phyloP scores from a whole-genome alignment of 2,888 invertebrate species.

The Xiphydria camelus region DNA sequence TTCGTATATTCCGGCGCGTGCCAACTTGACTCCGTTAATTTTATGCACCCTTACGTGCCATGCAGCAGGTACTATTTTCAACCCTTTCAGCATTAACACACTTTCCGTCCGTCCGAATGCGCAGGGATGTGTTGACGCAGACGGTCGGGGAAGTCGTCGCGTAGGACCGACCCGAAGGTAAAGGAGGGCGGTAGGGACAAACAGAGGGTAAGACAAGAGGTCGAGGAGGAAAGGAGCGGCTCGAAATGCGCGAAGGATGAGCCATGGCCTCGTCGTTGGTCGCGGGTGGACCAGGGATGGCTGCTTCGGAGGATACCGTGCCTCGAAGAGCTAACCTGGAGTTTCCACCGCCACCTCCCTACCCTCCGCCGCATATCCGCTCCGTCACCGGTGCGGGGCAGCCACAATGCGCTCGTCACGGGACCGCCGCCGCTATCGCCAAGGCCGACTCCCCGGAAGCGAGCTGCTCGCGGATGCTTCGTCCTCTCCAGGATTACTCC shows the following conservation, averaged over 20 bases:
- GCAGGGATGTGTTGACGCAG: too few relatives aligned
- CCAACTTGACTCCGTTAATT: too few relatives aligned
- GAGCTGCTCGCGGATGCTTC: constrained; percentile 8
- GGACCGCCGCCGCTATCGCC: constrained; percentile 54
- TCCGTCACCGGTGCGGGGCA: constrained; percentile 36
- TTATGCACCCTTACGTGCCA: too few relatives aligned
- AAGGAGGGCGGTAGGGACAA: neutral
- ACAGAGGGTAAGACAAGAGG: neutral
- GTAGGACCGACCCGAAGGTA: too few relatives aligned
- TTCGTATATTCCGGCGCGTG: too few relatives aligned
- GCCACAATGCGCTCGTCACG: constrained; percentile 39
- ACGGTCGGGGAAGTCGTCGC: too few relatives aligned
- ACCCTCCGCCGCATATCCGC: constrained; percentile 63
- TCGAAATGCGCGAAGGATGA: constrained; percentile 24
- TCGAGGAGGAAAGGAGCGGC: constrained; percentile 4
- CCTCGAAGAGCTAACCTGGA: constrained; percentile 62
- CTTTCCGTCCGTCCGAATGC: too few relatives aligned
- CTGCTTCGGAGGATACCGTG: constrained; percentile 36
- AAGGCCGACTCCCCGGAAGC: constrained; percentile 34
- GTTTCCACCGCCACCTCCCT: constrained; percentile 76
- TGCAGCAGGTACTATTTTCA: too few relatives aligned
- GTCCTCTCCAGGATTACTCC: constrained; percentile 67
- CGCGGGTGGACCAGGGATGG: constrained; percentile 41
- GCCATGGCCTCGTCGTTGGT: constrained; percentile 43
- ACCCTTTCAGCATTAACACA: too few relatives aligned